Evolutionary conservation across 2,113 vertebrate species (phyloP).

Genomic region (Solea senegalensis): DNA sequence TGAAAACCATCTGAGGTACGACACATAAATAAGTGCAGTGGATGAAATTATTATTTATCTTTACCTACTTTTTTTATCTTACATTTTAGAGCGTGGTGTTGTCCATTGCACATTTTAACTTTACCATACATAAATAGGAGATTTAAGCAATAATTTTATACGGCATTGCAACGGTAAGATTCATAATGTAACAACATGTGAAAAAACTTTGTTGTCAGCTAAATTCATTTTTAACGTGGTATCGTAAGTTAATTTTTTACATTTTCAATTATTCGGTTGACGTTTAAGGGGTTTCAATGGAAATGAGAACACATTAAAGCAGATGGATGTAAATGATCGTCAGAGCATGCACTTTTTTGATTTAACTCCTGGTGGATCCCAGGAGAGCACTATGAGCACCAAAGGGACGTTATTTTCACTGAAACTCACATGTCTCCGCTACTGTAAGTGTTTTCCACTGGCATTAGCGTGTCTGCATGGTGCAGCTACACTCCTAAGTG

Average conservation of each 20-base stretch:
- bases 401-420: neutral
- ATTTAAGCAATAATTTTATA: too few species aligned
- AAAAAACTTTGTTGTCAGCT: neutral
- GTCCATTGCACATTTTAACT: too few species aligned
- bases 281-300: neutral
- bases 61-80: neutral
- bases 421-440: conserved; percentile 15
- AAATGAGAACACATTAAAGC: conserved; percentile 10
- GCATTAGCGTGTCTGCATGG: conserved; percentile 26
- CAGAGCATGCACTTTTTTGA: neutral
- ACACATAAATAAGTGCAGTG: too few species aligned
- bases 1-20: neutral
- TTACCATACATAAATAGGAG: too few species aligned
- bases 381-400: conserved; percentile 5
- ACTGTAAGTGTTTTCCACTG: conserved; percentile 18
- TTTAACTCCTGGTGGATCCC: conserved; percentile 19
- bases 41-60: neutral
- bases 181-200: neutral
- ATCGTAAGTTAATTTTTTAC: neutral
- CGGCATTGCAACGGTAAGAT: too few species aligned
- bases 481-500: conserved; percentile 26
- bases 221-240: neutral
- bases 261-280: neutral
- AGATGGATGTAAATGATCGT: neutral
- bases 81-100: too few species aligned